These are phyloP conservation scores for Alviniconcha marisindica DNA, from an alignment of 1,140 invertebrate genomes.

Conservation along the genomic window DNA sequence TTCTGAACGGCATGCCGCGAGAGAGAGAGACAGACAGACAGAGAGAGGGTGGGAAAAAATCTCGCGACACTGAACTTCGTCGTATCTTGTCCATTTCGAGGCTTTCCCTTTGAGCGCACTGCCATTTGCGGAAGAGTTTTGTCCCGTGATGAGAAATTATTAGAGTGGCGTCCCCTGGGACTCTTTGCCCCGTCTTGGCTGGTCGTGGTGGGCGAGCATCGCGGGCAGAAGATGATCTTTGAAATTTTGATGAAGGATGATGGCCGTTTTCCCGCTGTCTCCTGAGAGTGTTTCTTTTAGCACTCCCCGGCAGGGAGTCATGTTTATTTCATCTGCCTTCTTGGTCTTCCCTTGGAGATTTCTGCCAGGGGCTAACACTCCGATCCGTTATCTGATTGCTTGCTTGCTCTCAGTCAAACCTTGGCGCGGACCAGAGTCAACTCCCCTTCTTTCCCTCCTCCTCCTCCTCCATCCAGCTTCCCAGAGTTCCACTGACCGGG, in stretches of 20 bases:
- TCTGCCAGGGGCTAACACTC: not conserved
- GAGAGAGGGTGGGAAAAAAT: not conserved
- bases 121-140: constrained; percentile 41
- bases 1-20: not conserved
- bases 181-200: constrained; percentile 32
- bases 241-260: constrained; percentile 44
- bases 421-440: no score
- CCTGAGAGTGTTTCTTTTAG: constrained; percentile 39
- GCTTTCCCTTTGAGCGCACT: constrained; percentile 22
- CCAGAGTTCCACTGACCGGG: no score
- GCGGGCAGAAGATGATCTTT: constrained; percentile 38
- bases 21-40: not conserved
- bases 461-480: not conserved
- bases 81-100: constrained; percentile 21
- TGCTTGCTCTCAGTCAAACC: not conserved
- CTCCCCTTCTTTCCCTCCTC: not conserved
- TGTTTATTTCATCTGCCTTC: constrained; percentile 41
- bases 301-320: constrained; percentile 40
- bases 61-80: not conserved
- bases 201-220: not conserved
- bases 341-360: not conserved
- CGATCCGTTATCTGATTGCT: constrained; percentile 24
- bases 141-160: constrained; percentile 40
- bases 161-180: constrained; percentile 26
- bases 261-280: constrained; percentile 32